Conservation (phyloP, 2,888 invertebrate genomes). For the Cosmia trapezina region DNA sequence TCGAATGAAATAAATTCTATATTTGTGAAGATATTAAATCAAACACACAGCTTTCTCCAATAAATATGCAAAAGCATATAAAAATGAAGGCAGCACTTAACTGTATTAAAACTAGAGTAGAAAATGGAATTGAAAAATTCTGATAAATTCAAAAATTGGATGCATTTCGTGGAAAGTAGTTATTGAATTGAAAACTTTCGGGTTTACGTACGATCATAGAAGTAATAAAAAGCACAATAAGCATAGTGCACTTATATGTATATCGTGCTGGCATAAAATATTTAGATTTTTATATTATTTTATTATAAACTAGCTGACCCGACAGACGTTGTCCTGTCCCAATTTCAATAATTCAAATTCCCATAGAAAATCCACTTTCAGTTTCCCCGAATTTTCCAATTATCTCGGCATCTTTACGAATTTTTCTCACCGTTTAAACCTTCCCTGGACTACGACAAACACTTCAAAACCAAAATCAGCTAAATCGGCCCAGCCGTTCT, state of each 20-base stretch:
- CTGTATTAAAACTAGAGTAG: constrained; percentile 66
- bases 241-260: not conserved
- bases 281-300: not conserved
- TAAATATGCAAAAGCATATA: constrained; percentile 38
- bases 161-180: constrained; percentile 54
- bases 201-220: not conserved
- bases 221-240: constrained; percentile 22
- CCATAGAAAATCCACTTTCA: no score
- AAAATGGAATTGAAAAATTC: constrained; percentile 61
- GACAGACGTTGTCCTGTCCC: no score
- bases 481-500: no score
- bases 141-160: constrained; percentile 61
- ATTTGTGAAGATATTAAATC: constrained; percentile 24
- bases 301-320: no score
- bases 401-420: no score
- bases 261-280: not conserved
- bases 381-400: no score
- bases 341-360: no score
- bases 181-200: constrained; percentile 41
- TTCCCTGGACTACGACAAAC: no score
- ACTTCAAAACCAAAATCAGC: no score
- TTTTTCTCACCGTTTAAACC: no score
- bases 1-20: not conserved
- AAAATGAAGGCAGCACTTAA: constrained; percentile 66
- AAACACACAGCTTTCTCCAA: constrained; percentile 31